These are phyloP conservation scores for Hedychridium roseum DNA, from an alignment of 2,888 invertebrate species.

Conservation along the genomic window DNA sequence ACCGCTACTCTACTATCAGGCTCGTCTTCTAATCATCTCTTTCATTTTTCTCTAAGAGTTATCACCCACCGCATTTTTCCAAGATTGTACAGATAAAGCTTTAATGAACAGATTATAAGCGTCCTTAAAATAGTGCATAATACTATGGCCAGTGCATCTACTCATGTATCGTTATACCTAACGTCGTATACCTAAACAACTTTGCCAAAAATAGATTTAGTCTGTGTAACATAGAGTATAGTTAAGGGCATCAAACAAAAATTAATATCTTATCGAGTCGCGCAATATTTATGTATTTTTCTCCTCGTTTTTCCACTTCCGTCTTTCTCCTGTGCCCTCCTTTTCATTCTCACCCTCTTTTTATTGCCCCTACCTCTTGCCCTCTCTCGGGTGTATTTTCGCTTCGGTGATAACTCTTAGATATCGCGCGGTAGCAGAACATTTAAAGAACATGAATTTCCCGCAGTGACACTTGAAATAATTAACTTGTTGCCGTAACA, in stretches of 20 bases:
- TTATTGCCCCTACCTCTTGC: too few species aligned
- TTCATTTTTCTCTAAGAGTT: slow-evolving; percentile 18
- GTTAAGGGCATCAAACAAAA: slow-evolving; percentile 59
- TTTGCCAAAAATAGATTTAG: slow-evolving; percentile 65
- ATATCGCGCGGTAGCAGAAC: slow-evolving; percentile 5
- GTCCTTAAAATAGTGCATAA: slow-evolving; percentile 58
- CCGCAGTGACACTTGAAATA: slow-evolving; percentile 38
- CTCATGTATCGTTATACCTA: slow-evolving; percentile 59
- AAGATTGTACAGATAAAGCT: slow-evolving; percentile 54
- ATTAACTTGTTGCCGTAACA: slow-evolving; percentile 52
- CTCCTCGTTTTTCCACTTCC: slow-evolving; percentile 20
- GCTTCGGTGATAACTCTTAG: slow-evolving; percentile 31
- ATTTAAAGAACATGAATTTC: slow-evolving; percentile 18
- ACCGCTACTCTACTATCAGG: too few species aligned
- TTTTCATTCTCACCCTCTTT: slow-evolving; percentile 10
- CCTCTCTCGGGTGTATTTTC: slow-evolving; percentile 6
- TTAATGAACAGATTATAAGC: slow-evolving; percentile 52
- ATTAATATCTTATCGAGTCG: slow-evolving; percentile 41
- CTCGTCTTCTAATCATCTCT: too few species aligned
- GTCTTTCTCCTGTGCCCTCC: slow-evolving; percentile 4
- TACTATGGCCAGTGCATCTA: slow-evolving; percentile 64
- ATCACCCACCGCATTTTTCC: slow-evolving; percentile 31
- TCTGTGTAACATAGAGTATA: slow-evolving; percentile 62
- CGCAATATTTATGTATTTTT: slow-evolving; percentile 23
- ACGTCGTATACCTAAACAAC: slow-evolving; percentile 62